A percentile compares a stretch with the other conserved stretches of the same genome.
These are phyloP conservation scores for Machaerirhynchus nigripectus DNA, from an alignment of 2,113 vertebrate genomes.

Conservation along the genomic window DNA sequence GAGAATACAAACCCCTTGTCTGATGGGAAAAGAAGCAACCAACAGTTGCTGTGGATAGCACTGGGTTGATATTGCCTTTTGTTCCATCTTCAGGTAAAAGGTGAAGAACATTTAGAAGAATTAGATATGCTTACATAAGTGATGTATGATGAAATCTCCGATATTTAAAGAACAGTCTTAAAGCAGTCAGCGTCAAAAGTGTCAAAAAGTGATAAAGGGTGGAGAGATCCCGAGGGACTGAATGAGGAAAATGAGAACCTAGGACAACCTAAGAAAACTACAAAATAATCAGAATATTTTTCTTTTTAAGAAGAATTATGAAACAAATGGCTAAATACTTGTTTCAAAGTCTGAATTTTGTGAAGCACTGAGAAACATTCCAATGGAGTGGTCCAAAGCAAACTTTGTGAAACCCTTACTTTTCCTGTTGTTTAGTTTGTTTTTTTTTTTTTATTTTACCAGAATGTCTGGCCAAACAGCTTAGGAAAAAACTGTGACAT, in stretches of 20 bases:
- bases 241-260: background rate
- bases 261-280: background rate
- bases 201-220: background rate
- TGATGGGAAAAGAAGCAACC: background rate
- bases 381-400: background rate
- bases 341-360: background rate
- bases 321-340: background rate
- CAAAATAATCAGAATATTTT: background rate
- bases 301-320: background rate
- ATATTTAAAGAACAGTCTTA: background rate
- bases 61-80: background rate
- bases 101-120: background rate
- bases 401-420: background rate
- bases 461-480: background rate
- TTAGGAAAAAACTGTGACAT: background rate
- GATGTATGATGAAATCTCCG: background rate
- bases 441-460: background rate
- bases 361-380: background rate
- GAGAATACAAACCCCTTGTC: background rate
- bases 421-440: background rate
- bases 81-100: background rate
- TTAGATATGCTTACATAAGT: background rate
- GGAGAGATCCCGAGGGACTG: background rate
- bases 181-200: accelerated
- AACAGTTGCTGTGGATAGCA: background rate